Conservation (phyloP, 2,113 vertebrate species). For the Gymnocephalus cernua region DNA sequence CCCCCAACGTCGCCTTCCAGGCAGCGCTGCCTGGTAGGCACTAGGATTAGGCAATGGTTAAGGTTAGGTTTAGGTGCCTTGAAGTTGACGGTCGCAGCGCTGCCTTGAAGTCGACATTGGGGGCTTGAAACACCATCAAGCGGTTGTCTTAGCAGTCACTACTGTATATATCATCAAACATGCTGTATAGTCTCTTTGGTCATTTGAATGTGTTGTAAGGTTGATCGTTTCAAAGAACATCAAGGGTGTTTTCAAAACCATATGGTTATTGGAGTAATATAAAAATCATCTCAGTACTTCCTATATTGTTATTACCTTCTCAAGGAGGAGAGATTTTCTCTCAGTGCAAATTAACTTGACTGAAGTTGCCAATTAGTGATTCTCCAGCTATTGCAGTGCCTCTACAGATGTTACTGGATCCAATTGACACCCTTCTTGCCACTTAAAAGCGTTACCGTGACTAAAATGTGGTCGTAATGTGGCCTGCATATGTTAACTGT, state of each 20-base stretch:
- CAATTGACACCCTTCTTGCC: too few species aligned
- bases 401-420: neutral
- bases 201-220: neutral
- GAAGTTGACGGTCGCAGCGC: too few species aligned
- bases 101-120: too few species aligned
- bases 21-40: too few species aligned
- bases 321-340: conserved; percentile 56
- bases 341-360: conserved; percentile 70
- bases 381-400: conserved; percentile 47
- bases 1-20: too few species aligned
- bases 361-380: conserved; percentile 72
- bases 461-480: too few species aligned
- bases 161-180: neutral
- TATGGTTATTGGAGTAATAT: conserved; percentile 46
- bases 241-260: conserved; percentile 36
- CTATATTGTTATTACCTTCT: conserved; percentile 66
- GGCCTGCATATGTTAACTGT: too few species aligned
- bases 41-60: too few species aligned
- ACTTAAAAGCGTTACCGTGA: too few species aligned
- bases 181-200: neutral
- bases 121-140: too few species aligned
- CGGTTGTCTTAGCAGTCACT: neutral
- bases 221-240: conserved; percentile 28
- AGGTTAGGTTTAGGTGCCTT: too few species aligned
- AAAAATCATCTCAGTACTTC: conserved; percentile 57